Evolutionary conservation across 2,113 vertebrate genomes (phyloP).

Genomic region (Podilymbus podiceps): DNA sequence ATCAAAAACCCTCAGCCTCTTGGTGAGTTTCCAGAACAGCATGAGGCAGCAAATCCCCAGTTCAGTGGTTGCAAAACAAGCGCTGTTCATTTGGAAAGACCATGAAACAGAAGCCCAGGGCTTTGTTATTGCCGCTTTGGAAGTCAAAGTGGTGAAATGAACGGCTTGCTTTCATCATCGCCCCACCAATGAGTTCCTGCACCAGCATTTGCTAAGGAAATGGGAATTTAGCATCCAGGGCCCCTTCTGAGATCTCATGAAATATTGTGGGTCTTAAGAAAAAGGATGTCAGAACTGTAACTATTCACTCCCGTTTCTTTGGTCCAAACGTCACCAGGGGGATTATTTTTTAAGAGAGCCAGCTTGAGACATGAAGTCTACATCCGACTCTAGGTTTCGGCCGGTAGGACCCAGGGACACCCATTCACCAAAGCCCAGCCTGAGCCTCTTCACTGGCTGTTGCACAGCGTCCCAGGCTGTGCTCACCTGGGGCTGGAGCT

Average conservation of each 20-base stretch:
- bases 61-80: neutral
- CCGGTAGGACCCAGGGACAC: neutral
- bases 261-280: neutral
- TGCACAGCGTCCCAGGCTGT: fast-evolving
- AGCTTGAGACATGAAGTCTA: neutral
- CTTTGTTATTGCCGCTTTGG: neutral
- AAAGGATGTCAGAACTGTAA: neutral
- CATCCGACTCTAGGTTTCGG: neutral
- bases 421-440: neutral
- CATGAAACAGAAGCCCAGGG: neutral
- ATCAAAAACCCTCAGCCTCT: neutral
- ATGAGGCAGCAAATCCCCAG: neutral
- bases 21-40: conserved; percentile 9
- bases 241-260: neutral
- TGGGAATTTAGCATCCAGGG: neutral
- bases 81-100: neutral
- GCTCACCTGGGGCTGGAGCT: neutral
- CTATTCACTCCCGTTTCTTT: neutral
- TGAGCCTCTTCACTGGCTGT: neutral
- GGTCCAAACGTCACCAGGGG: neutral
- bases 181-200: neutral
- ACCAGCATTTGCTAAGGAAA: neutral
- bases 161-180: neutral
- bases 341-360: neutral
- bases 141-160: neutral